These are phyloP conservation scores for Tholera decimalis DNA, from an alignment of 2,888 invertebrate species.

Conservation along the genomic window DNA sequence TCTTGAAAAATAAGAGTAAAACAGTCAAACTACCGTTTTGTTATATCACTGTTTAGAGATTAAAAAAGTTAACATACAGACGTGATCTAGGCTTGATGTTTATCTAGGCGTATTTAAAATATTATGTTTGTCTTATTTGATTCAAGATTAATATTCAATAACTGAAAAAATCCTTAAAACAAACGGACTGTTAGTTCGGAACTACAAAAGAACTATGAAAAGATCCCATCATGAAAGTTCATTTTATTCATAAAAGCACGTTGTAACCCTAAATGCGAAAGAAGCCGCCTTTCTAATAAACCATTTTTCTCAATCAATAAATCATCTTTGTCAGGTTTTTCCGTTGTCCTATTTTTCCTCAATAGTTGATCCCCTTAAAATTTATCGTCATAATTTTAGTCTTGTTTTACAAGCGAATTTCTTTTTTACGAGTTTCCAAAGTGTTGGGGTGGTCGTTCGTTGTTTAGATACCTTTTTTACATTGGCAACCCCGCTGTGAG, in stretches of 20 bases:
- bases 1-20: too few species aligned
- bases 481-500: slow-evolving; percentile 16
- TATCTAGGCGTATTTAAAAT: too few species aligned
- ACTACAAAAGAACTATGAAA: too few species aligned
- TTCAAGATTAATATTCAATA: too few species aligned
- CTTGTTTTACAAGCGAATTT: slow-evolving; percentile 65
- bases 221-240: not conserved
- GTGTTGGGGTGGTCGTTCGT: slow-evolving; percentile 41
- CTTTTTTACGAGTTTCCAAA: slow-evolving; percentile 66
- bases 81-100: too few species aligned
- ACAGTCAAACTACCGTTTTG: too few species aligned
- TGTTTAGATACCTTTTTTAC: slow-evolving; percentile 64
- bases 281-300: slow-evolving; percentile 15
- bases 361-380: slow-evolving; percentile 72
- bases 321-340: slow-evolving; percentile 18
- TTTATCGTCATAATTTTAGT: slow-evolving; percentile 70
- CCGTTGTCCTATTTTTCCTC: slow-evolving; percentile 43
- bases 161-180: too few species aligned
- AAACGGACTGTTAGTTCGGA: too few species aligned
- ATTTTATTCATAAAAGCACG: not conserved
- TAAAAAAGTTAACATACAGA: too few species aligned
- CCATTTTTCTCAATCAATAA: slow-evolving; percentile 34
- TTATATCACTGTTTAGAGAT: too few species aligned
- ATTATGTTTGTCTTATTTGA: too few species aligned
- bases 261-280: not conserved